Base-by-base conservation (phyloP, 1,140 invertebrate genomes). In the Orchestia grillus region DNA sequence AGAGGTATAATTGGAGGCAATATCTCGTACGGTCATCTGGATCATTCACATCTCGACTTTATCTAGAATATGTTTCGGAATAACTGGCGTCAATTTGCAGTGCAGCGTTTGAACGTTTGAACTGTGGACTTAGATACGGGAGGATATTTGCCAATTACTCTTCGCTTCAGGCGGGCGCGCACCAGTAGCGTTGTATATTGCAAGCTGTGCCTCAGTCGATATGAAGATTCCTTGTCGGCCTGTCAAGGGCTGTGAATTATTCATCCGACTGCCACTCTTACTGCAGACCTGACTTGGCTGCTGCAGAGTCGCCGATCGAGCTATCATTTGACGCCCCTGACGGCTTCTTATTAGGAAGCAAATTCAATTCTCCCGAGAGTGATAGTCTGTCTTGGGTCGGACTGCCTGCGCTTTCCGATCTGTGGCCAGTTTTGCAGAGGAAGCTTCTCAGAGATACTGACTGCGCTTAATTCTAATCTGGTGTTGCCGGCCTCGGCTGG, bases 321-420 rank as follows among this genome's bases (percentile, higher is more conserved):
- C 92, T 94, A 47, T 47, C 92, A 44, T 94, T 94, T 94, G 43
- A 94, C 88, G 92, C 44, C 92, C 44, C 92, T 47, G 92, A 94
- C 92, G 92, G 43, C 92, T 94, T 94, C 92, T 94, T 94, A 94
- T 94, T 94, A 94, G 44, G 92, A 94, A 47, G 92, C 92, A 94
- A 94, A 94, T 94, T 94, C 92, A 94, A 94, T 94, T 94, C 44
- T 45, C 92, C 36, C 16, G 43, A 44, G 44, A 94, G 44, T 94
- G 92, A 94, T 94, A 44, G 92, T 94, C 92, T 94, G 92, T 94
- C 92, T 44, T 28, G 36, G 62, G 62, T 77, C 62, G 62, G 62
- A 77, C 88, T 44, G 43, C 88, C 88, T 90, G 4, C 88, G n/a
- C 41, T 41, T 90, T 15, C 88, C 43, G 88, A 44, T 90, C 88